Evolutionary conservation across 2,888 invertebrate species (phyloP), one percentile per base, ranked within the genome.

Genomic region (Agrilus mali): DNA sequence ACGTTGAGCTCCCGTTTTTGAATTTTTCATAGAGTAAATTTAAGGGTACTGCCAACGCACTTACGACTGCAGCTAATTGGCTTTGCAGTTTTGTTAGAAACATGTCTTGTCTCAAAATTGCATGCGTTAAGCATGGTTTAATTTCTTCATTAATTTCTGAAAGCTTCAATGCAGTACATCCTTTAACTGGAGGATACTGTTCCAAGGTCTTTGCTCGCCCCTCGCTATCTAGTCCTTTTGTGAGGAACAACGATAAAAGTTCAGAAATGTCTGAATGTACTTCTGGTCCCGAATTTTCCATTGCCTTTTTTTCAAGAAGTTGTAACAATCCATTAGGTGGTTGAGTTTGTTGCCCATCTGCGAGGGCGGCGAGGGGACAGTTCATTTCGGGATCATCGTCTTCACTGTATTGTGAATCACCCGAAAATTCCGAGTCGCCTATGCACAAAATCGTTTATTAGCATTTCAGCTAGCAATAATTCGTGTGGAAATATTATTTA

Each of bases 251-350:
- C 13, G 45, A 41, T 16, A 46, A 14, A 2, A 44, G 20, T 4
- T 45, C 37, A 4, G 33, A n/a, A 39, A 47, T 40, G 40, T 47
- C 45, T 13, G 42, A 22, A n/a, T 47, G 40, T 10, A 47, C 45
- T 33, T 42, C 36, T n/a, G 43, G 47, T 13, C 42, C 45, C 4
- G 6, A 12, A 33, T 3, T 40, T 5, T 32, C 13, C 13, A 8
- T 17, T 38, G 38, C 5, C 16, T 15, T 38, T 38, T 40, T 40
- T 16, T 40, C 33, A 7, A 40, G 33, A 2, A 40, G n/a, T 5
- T 32, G 33, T 27, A 40, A 33, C 32, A 40, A 16, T 3, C 40
- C 33, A 22, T 40, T 40, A 5, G 32, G 14, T 32, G 40, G 22
- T 34, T 34, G 13, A n/a, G n/a, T n/a, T 34, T 34, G 13, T 34